phyloP scores from a whole-genome alignment of 2,888 invertebrate genomes.

The Pseudeuparius sepicola region DNA sequence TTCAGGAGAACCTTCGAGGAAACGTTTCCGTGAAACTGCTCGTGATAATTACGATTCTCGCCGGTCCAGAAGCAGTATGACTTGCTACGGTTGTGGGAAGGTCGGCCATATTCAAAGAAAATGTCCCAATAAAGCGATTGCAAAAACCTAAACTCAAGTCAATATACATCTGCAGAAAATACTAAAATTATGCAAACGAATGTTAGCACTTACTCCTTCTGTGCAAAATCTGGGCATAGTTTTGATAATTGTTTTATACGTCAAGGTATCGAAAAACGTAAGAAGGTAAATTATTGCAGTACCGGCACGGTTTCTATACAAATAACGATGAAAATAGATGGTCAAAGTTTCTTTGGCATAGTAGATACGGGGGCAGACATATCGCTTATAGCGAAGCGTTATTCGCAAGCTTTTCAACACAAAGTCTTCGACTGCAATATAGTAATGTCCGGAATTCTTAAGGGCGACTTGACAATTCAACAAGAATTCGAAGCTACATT shows the following conservation, averaged over 20 bases:
- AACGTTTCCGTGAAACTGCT: slow-evolving; percentile 7
- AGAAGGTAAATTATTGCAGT: slow-evolving; percentile 8
- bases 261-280: slow-evolving; percentile 8
- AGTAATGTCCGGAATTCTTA: slow-evolving; percentile 3
- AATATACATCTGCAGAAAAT: too few relatives aligned
- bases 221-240: slow-evolving; percentile 10
- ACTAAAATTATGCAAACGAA: too few relatives aligned
- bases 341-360: slow-evolving; percentile 7
- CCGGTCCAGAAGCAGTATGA: not conserved
- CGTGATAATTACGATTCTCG: slow-evolving; percentile 3
- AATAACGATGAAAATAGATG: slow-evolving; percentile 6
- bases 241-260: slow-evolving; percentile 6
- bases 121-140: slow-evolving; percentile 1
- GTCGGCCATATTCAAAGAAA: slow-evolving; percentile 8
- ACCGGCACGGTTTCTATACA: slow-evolving; percentile 7
- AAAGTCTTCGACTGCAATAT: slow-evolving; percentile 7
- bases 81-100: slow-evolving; percentile 3
- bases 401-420: slow-evolving; percentile 5
- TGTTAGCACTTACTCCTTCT: slow-evolving; percentile 11
- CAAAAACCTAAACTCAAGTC: too few relatives aligned
- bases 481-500: slow-evolving; percentile 7
- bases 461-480: not conserved
- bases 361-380: slow-evolving; percentile 8
- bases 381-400: slow-evolving; percentile 8
- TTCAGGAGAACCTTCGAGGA: slow-evolving; percentile 7